Evolutionary conservation across 2,888 invertebrate species (phyloP).

Genomic region (Pachymerium ferrugineum): DNA sequence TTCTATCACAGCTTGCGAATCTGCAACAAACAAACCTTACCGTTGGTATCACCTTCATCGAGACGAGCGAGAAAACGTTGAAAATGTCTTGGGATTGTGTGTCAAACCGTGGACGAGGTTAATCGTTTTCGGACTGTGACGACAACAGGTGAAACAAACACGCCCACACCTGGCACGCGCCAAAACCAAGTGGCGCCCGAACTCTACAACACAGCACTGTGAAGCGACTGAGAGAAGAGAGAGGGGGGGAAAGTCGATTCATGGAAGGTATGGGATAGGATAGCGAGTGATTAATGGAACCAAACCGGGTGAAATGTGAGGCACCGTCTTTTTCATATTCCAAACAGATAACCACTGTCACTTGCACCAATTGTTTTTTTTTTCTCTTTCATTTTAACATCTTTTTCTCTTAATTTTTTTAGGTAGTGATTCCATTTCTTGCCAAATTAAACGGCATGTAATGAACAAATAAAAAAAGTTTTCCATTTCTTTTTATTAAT

Average conservation of each 20-base stretch:
- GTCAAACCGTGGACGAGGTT: background rate
- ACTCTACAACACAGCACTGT: background rate
- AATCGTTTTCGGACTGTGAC: background rate
- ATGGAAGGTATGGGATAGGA: background rate
- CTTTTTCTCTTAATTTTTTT: background rate
- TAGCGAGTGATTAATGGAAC: background rate
- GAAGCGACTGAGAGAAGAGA: background rate
- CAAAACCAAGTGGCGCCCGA: constrained; percentile 13
- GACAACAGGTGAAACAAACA: constrained; percentile 1
- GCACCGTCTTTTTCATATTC: constrained; percentile 8
- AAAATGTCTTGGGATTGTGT: background rate
- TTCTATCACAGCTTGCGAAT: background rate
- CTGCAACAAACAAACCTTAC: background rate
- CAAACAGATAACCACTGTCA: constrained; percentile 3
- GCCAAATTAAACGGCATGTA: background rate
- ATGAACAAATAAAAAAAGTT: background rate
- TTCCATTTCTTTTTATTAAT: background rate
- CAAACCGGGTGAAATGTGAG: constrained; percentile 4
- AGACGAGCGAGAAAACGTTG: background rate
- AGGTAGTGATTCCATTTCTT: background rate
- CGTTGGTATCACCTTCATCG: background rate
- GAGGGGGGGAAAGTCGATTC: background rate
- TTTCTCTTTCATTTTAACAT: background rate
- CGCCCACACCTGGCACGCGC: constrained; percentile 13
- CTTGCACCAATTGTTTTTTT: background rate